A percentile compares a stretch with the other conserved stretches of the same genome.
phyloP scores from a whole-genome alignment of 2,113 vertebrate genomes.

The Burhinus oedicnemus region DNA sequence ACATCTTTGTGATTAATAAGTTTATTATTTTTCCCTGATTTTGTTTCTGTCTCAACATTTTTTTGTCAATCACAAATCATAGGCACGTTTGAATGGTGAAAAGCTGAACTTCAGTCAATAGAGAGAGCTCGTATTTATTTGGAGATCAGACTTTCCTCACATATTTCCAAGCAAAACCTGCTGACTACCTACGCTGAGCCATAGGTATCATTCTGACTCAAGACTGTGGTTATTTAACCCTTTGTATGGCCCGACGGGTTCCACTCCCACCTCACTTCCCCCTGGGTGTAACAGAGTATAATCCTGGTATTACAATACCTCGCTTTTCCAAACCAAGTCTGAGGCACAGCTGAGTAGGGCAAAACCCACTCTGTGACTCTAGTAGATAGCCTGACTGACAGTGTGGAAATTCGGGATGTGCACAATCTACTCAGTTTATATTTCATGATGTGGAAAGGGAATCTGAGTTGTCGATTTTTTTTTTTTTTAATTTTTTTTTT shows the following conservation, averaged over 20 bases:
- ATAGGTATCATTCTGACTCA: not conserved
- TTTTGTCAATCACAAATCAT: not conserved
- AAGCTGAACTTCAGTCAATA: not conserved
- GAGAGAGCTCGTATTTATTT: not conserved
- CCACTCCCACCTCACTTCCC: not conserved
- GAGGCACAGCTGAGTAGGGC: constrained; percentile 46
- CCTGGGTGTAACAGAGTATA: not conserved
- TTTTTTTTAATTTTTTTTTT: not conserved
- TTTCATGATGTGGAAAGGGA: constrained; percentile 50
- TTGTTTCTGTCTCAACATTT: not conserved
- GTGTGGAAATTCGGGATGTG: not conserved
- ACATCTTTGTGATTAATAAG: not conserved
- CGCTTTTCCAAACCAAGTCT: not conserved
- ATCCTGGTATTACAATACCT: not conserved
- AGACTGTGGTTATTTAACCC: not conserved
- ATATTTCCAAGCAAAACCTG: not conserved
- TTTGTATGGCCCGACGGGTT: not conserved
- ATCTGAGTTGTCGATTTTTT: constrained; percentile 3
- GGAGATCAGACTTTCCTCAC: not conserved
- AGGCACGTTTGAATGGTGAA: not conserved
- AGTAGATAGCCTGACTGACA: not conserved
- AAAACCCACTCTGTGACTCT: not conserved
- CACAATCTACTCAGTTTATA: constrained; percentile 38
- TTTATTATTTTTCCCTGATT: not conserved
- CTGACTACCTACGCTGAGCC: not conserved